Evolutionary conservation across 2,888 invertebrate species (phyloP), one percentile per base, ranked within the genome.

Genomic region (Steinernema scapterisci): DNA sequence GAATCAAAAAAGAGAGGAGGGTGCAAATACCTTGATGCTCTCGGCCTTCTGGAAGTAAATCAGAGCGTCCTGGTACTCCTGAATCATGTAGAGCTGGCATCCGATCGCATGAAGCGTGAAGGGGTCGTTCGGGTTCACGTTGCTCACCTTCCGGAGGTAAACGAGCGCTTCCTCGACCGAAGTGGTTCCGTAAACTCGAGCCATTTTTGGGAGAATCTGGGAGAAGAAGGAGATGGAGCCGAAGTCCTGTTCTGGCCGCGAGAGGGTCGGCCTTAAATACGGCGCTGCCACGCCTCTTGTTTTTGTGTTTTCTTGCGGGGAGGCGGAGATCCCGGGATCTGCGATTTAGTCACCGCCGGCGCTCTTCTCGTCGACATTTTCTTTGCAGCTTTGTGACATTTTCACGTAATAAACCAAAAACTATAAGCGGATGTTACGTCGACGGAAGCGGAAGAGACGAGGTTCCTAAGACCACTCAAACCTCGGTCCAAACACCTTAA

Each of bases 161-260:
- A 5, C 63, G 63, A 63, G 63, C 63, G 63, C 63, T 27, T 63
- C 63, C 63, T 63, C 63, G 11, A 63, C 63, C 63, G 63, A 63
- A 63, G 27, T 7, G 16, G 63, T 63, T 63, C 63, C 63, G 63
- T 63, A 63, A 16, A 63, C 63, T 25, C 63, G 63, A 6, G 63
- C 63, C 63, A 63, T 63, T 27, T 63, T 23, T n/a, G 23, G 19
- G 19, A 11, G 21, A 5, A 21, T 23, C 11, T 23, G 21, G 9
- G 11, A 23, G n/a, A 5, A 16, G 48, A n/a, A 9, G 27, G 1
- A 11, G 31, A 16, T 38, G 9, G 9, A 16, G 6, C n/a, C 31
- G 16, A 7, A 63, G 31, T 63, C 63, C 9, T 23, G 1, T 9
- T 21, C 21, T 19, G 21, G 52, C 23, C 2, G 2, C 23, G 52